Evolutionary conservation across 1,140 invertebrate species (phyloP).

Genomic region (Tenebrio molitor): DNA sequence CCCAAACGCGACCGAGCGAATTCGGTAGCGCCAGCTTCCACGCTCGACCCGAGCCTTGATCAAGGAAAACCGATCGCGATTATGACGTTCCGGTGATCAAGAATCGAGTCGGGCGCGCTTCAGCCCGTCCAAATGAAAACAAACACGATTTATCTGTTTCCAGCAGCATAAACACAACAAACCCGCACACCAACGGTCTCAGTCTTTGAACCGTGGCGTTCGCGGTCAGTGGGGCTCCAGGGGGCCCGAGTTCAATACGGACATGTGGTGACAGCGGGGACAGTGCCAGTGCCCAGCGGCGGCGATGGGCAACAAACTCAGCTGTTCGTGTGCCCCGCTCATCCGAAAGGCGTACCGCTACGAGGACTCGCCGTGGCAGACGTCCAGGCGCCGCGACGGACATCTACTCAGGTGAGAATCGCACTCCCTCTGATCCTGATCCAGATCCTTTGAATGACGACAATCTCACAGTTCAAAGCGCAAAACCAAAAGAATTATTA

Average conservation of each 20-base stretch:
- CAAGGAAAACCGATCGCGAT: no score
- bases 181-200: conserved; percentile 71
- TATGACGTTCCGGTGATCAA: no score
- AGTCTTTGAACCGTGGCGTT: conserved; percentile 78
- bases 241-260: conserved; percentile 69
- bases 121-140: background rate
- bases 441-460: no score
- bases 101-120: background rate
- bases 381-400: conserved; percentile 86
- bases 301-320: conserved; percentile 95
- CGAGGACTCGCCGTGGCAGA: conserved; percentile 94
- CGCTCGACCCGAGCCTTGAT: no score
- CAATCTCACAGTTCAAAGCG: no score
- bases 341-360: conserved; percentile 94
- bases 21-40: no score
- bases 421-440: no score
- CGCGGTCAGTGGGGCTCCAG: conserved; percentile 75
- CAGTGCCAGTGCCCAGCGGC: conserved; percentile 65
- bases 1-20: background rate
- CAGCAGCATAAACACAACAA: conserved; percentile 64
- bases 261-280: conserved; percentile 81
- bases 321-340: conserved; percentile 93
- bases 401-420: conserved; percentile 87
- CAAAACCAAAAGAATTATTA: no score
- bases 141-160: conserved; percentile 41